phyloP scores from a whole-genome alignment of 1,140 invertebrate genomes.

The Dreissena polymorpha region DNA sequence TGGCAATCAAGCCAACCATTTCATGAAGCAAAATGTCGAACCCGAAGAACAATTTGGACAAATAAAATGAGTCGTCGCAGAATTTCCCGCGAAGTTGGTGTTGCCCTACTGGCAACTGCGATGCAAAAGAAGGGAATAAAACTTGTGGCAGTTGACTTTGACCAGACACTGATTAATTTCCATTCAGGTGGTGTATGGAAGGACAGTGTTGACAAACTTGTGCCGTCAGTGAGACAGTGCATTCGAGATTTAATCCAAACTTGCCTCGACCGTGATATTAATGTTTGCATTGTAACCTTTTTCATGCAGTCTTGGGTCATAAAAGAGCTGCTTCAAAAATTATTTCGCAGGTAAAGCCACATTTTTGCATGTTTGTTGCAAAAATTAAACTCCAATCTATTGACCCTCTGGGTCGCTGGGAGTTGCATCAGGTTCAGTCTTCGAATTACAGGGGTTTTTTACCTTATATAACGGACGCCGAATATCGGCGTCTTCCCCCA shows the following conservation, averaged over 20 bases:
- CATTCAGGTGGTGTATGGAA: constrained; percentile 78
- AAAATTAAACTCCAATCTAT: no score
- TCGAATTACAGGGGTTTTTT: no score
- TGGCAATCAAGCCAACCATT: neutral
- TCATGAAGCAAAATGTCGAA: neutral
- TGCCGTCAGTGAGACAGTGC: constrained; percentile 73
- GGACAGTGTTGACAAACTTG: constrained; percentile 70
- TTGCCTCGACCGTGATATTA: constrained; percentile 68
- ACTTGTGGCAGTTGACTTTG: constrained; percentile 77
- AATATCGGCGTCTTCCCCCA: no score
- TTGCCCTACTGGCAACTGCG: constrained; percentile 59
- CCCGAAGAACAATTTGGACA: neutral
- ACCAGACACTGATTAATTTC: constrained; percentile 75
- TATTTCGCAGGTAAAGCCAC: constrained; percentile 59
- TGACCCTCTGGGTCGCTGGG: no score
- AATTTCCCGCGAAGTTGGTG: constrained; percentile 44
- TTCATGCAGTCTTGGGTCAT: constrained; percentile 74
- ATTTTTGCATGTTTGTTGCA: neutral
- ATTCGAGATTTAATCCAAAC: constrained; percentile 73
- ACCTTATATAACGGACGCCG: no score
- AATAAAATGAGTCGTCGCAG: constrained; percentile 47
- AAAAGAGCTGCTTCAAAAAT: constrained; percentile 71
- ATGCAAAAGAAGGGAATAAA: constrained; percentile 71
- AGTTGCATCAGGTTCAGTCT: no score
- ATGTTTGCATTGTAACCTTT: constrained; percentile 77